These are phyloP conservation scores for Monopterus albus DNA, from an alignment of 2,113 vertebrate genomes.

Conservation along the genomic window DNA sequence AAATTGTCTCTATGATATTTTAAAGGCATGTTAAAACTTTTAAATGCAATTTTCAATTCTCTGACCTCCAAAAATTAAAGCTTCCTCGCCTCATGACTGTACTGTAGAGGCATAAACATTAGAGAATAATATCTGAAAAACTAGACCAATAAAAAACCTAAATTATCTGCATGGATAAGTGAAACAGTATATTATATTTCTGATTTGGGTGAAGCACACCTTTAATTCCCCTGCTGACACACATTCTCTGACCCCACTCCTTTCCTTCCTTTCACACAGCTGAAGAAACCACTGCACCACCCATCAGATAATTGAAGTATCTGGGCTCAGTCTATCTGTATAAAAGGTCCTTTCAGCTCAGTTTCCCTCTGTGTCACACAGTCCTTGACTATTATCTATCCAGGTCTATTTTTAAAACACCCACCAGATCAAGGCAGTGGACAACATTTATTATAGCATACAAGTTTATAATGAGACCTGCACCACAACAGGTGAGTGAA, in stretches of 20 bases:
- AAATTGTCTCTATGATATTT: neutral
- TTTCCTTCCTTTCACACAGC: slow-evolving; percentile 9
- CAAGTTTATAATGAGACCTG: slow-evolving; percentile 33
- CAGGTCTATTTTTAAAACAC: slow-evolving; percentile 4
- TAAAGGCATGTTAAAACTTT: neutral
- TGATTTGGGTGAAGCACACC: neutral
- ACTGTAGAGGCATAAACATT: neutral
- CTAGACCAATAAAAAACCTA: neutral
- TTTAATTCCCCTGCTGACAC: neutral
- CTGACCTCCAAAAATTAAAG: no score
- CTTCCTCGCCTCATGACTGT: no score
- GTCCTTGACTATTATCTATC: slow-evolving; percentile 2
- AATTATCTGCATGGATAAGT: neutral
- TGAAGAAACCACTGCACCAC: slow-evolving; percentile 31
- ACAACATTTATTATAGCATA: neutral
- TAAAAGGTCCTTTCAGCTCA: slow-evolving; percentile 34
- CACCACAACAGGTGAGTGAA: slow-evolving; percentile 37
- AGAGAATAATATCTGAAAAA: neutral
- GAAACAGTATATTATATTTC: neutral
- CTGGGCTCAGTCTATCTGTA: slow-evolving; percentile 16
- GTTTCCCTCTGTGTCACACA: slow-evolving; percentile 12
- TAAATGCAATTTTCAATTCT: neutral
- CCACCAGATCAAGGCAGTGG: neutral
- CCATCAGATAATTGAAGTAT: slow-evolving; percentile 37
- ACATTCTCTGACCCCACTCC: neutral